Evolutionary conservation across 2,113 vertebrate genomes (phyloP).

Genomic region (Ophiodon elongatus): DNA sequence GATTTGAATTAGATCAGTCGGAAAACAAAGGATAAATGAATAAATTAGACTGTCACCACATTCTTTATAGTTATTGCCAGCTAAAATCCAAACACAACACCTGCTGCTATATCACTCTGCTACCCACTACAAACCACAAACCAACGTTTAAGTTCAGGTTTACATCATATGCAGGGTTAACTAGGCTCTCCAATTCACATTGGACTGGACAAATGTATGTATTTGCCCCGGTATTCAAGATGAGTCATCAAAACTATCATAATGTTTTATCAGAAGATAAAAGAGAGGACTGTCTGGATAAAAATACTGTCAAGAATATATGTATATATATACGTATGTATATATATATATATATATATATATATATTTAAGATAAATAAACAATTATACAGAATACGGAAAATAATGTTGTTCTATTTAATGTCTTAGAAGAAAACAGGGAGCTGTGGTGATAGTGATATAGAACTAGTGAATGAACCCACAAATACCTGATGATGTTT

Average conservation of each 20-base stretch:
- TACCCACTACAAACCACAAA: background rate
- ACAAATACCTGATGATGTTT: background rate
- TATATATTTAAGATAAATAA: background rate
- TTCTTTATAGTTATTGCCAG: background rate
- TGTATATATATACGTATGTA: too few relatives aligned
- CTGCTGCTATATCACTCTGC: background rate
- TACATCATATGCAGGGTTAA: background rate
- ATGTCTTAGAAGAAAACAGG: too few relatives aligned
- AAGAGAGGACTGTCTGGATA: background rate
- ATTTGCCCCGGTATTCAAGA: background rate
- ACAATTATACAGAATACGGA: background rate
- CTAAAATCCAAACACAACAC: background rate
- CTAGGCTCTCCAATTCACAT: background rate
- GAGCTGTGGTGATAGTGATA: background rate
- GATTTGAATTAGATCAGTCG: background rate
- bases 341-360: too few relatives aligned
- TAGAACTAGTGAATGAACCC: background rate
- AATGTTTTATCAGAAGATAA: background rate
- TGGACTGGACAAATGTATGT: background rate
- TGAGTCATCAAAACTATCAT: background rate
- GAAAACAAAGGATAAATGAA: background rate
- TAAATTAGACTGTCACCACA: background rate
- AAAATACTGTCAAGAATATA: background rate
- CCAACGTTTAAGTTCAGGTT: background rate
- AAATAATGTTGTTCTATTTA: too few relatives aligned